Percentiles rank a stretch among this genome's conserved stretches.
Evolutionary conservation across 2,113 vertebrate genomes (phyloP).

Genomic region (Microcebus jonahi): DNA sequence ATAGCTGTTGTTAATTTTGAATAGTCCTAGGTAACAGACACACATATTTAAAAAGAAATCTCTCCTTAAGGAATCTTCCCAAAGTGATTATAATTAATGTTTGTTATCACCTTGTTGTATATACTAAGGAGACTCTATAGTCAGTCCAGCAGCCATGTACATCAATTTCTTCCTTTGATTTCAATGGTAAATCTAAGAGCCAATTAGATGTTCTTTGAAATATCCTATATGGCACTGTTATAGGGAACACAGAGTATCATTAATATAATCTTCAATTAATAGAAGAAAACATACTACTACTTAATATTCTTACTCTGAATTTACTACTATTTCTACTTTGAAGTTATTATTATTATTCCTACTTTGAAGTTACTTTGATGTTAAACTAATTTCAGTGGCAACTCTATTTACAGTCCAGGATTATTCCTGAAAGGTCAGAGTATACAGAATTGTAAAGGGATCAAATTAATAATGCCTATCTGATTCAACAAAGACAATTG

Average conservation of each 20-base stretch:
- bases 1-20: not conserved
- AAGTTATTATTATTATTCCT: too few relatives aligned
- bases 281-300: slow-evolving; percentile 71
- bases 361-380: slow-evolving; percentile 67
- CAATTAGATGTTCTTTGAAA: slow-evolving; percentile 77
- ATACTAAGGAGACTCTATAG: slow-evolving; percentile 60
- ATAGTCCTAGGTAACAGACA: not conserved
- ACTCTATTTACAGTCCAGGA: slow-evolving; percentile 71
- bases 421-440: slow-evolving; percentile 47
- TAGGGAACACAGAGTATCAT: slow-evolving; percentile 68
- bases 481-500: slow-evolving; percentile 58
- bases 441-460: slow-evolving; percentile 42
- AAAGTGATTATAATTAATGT: slow-evolving; percentile 49
- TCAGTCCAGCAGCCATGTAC: slow-evolving; percentile 61
- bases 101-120: slow-evolving; percentile 37
- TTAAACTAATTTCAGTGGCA: slow-evolving; percentile 44
- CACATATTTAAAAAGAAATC: not conserved
- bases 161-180: slow-evolving; percentile 71
- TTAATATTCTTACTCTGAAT: slow-evolving; percentile 53
- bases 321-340: too few relatives aligned
- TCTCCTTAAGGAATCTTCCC: not conserved
- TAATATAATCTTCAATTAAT: slow-evolving; percentile 77
- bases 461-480: slow-evolving; percentile 68
- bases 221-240: slow-evolving; percentile 67
- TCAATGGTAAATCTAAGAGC: slow-evolving; percentile 72